A percentile compares a stretch with the other conserved stretches of the same genome.
These are phyloP conservation scores for Dryocosmus kuriphilus DNA, from an alignment of 2,888 invertebrate genomes.

Conservation along the genomic window DNA sequence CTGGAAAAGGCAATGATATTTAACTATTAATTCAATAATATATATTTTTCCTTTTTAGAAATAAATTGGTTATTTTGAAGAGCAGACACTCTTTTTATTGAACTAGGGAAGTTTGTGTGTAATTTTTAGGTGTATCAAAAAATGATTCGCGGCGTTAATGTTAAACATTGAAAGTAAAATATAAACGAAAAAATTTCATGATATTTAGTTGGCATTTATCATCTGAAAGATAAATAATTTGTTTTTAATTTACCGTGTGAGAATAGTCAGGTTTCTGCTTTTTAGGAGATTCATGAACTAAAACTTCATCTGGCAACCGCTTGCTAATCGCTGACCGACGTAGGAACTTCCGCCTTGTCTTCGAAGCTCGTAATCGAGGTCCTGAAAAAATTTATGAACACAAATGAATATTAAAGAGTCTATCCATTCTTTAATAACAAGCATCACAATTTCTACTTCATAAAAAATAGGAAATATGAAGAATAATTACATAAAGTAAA, in stretches of 20 bases:
- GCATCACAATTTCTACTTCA: no score
- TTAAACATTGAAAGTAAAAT: no score
- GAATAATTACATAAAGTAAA: no score
- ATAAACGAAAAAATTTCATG: no score
- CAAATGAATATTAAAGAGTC: no score
- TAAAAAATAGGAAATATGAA: no score
- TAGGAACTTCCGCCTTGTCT: slow-evolving; percentile 88
- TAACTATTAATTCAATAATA: neutral
- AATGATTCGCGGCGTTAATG: no score
- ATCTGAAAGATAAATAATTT: neutral
- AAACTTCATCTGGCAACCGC: slow-evolving; percentile 78
- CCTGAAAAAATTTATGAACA: slow-evolving; percentile 75
- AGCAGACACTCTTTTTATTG: neutral
- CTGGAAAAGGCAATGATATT: slow-evolving; percentile 62
- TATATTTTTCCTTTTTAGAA: neutral
- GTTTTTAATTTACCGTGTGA: slow-evolving; percentile 66
- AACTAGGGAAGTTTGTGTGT: neutral
- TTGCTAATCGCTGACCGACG: slow-evolving; percentile 86
- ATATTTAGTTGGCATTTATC: neutral
- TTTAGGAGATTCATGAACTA: slow-evolving; percentile 76
- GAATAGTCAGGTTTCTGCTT: slow-evolving; percentile 74
- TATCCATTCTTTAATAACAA: no score
- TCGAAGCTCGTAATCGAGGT: slow-evolving; percentile 88
- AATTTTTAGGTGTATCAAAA: no score
- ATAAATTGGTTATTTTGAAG: neutral